Evolutionary conservation across 1,140 invertebrate species (phyloP).

Genomic region (Drosophila murphyi): DNA sequence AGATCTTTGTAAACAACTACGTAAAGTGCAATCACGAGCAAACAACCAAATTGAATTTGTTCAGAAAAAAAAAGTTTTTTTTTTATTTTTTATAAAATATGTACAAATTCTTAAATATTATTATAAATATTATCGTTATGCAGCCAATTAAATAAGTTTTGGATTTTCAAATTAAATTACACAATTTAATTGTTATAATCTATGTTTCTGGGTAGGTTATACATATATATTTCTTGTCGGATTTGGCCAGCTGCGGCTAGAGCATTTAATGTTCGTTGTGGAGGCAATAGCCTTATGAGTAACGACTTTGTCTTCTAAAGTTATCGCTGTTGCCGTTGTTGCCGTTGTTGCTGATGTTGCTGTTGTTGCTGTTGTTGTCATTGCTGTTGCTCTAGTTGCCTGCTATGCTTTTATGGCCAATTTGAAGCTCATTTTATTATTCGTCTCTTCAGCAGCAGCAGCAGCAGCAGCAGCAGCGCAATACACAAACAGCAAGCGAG

Average conservation of each 20-base stretch:
- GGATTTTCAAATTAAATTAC: no score
- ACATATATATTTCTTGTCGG: background rate
- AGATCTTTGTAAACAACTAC: no score
- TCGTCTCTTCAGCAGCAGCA: no score
- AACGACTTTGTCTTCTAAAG: conserved; percentile 36
- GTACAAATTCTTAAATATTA: no score
- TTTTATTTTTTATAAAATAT: no score
- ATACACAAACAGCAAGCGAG: conserved; percentile 21
- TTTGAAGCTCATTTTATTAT: conserved; percentile 74
- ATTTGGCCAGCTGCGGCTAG: background rate
- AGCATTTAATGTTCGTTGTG: conserved; percentile 34
- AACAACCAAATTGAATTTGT: no score
- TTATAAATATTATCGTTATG: no score
- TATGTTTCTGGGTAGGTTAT: background rate
- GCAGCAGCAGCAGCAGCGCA: background rate
- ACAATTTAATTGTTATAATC: no score
- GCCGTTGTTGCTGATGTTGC: no score
- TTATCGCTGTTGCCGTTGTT: conserved; percentile 19
- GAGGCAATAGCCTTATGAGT: conserved; percentile 6
- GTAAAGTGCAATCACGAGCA: no score
- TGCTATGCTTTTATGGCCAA: conserved; percentile 67
- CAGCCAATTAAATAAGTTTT: no score
- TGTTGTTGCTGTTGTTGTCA: conserved; percentile 1
- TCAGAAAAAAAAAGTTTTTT: no score
- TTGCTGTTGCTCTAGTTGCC: conserved; percentile 3